Base-by-base conservation (phyloP, 2,113 vertebrate species). In the Paralichthys olivaceus region DNA sequence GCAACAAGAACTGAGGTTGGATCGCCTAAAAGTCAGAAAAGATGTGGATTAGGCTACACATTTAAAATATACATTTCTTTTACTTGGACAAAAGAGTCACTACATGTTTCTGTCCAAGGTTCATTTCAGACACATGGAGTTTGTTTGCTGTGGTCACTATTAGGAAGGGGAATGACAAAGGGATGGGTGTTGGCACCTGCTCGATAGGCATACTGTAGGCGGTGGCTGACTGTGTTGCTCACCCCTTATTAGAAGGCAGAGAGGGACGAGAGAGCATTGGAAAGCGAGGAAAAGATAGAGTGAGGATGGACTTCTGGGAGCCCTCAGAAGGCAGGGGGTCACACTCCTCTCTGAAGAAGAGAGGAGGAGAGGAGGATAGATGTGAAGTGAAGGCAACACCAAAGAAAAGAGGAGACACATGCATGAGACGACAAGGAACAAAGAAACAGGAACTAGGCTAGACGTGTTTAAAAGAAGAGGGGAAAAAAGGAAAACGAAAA, bases 281-380 rank as follows among this genome's bases (percentile, higher is more conserved):
- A 94, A 97, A 96, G 90, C 95, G 96, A 93, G 96, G 95, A 94
- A 97, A 95, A 81, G 95, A 96, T 81, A 97, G 95, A 95, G 94
- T 94, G 89, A 96, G 95, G 90, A 96, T 94, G 94, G 94, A 95
- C 94, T 96, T 96, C 94, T 96, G 95, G 93, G 94, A 94, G 89
- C 90, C 92, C 93, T 96, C 95, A 93, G 94, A 93, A 92, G 94
- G 87, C 84, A 93, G 91, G 92, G 95, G 93, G 75, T 95, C 95
- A 92, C 93, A 91, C 91, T 94, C 94, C 83, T 95, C 95, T 95
- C 96, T 96, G 91, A 94, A 95, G 93, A 94, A 49, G 92, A 95
- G 93, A 87, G 92, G 86, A 91, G 88, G 80, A 81, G 61, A 90
- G 66, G 90, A 83, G 81, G 78, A 88, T 32, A 88, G 85, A 49